Conservation (phyloP, 2,888 invertebrate genomes). For the Chrysodeixis includens region DNA sequence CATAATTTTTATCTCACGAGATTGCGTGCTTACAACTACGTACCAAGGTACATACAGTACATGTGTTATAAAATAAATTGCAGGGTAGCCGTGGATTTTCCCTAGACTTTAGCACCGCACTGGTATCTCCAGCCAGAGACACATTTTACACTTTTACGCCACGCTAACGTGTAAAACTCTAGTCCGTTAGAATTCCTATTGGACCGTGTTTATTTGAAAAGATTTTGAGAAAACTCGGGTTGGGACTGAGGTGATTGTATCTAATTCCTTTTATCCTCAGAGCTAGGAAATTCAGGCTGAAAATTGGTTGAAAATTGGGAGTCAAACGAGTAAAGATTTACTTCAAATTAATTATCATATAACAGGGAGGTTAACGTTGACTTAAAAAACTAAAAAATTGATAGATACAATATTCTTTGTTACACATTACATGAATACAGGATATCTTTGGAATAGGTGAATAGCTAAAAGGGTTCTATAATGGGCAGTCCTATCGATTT, state of each 20-base stretch:
- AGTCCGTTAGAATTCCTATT: constrained; percentile 27
- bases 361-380: no score
- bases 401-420: no score
- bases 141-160: constrained; percentile 46
- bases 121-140: constrained; percentile 39
- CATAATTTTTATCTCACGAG: constrained; percentile 1
- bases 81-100: constrained; percentile 2
- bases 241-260: not conserved
- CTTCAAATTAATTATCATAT: no score
- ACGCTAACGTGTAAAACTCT: constrained; percentile 42
- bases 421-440: no score
- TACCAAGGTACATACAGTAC: not conserved
- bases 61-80: constrained; percentile 8
- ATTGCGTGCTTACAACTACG: not conserved
- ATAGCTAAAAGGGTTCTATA: no score
- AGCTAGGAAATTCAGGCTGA: no score
- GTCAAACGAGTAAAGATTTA: no score
- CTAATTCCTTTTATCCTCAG: not conserved
- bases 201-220: constrained; percentile 48
- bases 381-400: no score
- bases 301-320: no score
- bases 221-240: constrained; percentile 26
- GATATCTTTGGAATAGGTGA: no score
- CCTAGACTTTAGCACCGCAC: constrained; percentile 18
- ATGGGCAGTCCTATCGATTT: no score